phyloP scores from a whole-genome alignment of 2,113 vertebrate species.

The Chionomys nivalis region DNA sequence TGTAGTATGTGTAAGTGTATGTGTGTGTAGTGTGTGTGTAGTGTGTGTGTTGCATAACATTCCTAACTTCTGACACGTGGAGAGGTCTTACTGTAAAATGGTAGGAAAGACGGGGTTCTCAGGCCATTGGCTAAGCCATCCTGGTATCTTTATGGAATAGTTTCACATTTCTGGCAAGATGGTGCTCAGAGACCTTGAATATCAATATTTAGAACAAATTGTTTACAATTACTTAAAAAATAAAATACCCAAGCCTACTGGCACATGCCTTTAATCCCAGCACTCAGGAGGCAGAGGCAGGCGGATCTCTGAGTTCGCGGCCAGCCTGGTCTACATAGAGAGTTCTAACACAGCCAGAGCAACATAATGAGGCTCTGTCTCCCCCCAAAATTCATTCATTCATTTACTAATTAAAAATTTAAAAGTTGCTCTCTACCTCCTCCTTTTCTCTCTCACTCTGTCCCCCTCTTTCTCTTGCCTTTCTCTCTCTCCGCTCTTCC shows the following conservation, averaged over 20 bases:
- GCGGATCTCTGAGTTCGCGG: neutral
- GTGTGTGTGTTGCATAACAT: neutral
- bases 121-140: neutral
- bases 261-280: too few species aligned
- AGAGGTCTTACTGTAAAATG: neutral
- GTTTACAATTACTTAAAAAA: neutral
- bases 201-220: slow-evolving; percentile 4
- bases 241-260: neutral
- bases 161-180: neutral
- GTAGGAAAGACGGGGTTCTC: neutral
- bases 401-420: neutral
- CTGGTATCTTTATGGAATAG: neutral
- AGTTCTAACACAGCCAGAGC: neutral
- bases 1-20: neutral
- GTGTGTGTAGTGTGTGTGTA: too few species aligned
- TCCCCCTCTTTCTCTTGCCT: too few species aligned
- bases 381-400: neutral
- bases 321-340: neutral
- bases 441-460: too few species aligned
- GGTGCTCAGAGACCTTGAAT: neutral
- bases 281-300: neutral
- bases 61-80: neutral
- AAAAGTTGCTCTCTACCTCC: too few species aligned
- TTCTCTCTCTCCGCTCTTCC: too few species aligned
- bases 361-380: neutral